Percentiles rank a stretch among this genome's conserved stretches.
phyloP scores from a whole-genome alignment of 2,888 invertebrate genomes.

The Noctua pronuba region DNA sequence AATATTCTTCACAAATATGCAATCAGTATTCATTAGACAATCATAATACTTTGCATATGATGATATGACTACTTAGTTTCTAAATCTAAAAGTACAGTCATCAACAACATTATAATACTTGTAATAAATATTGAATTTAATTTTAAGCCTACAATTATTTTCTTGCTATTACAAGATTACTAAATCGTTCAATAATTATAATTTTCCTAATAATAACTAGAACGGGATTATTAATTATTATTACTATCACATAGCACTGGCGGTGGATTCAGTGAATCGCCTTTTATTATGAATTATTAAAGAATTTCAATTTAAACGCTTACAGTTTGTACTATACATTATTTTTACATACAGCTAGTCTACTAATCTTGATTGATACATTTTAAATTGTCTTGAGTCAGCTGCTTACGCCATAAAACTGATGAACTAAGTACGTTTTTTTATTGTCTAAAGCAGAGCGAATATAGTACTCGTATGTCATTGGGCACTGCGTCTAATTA shows the following conservation, averaged over 20 bases:
- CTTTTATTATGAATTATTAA: constrained; percentile 70
- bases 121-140: constrained; percentile 64
- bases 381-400: constrained; percentile 39
- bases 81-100: constrained; percentile 66
- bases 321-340: constrained; percentile 68
- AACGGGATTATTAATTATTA: constrained; percentile 66
- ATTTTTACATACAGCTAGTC: constrained; percentile 41
- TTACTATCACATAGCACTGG: constrained; percentile 87
- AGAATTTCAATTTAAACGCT: constrained; percentile 64
- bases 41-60: constrained; percentile 64
- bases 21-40: constrained; percentile 52
- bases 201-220: constrained; percentile 60
- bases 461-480: constrained; percentile 39
- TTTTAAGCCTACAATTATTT: constrained; percentile 49
- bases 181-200: constrained; percentile 33
- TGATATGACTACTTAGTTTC: constrained; percentile 55
- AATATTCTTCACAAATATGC: constrained; percentile 58
- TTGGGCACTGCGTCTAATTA: constrained; percentile 48
- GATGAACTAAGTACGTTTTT: constrained; percentile 56
- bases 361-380: constrained; percentile 25
- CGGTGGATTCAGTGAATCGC: constrained; percentile 78
- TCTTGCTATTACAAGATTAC: constrained; percentile 34
- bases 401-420: constrained; percentile 29
- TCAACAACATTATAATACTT: constrained; percentile 61
- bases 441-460: constrained; percentile 31